Evolutionary conservation across 2,113 vertebrate genomes (phyloP), one percentile per base, ranked within the genome.

Genomic region (Sprattus sprattus): DNA sequence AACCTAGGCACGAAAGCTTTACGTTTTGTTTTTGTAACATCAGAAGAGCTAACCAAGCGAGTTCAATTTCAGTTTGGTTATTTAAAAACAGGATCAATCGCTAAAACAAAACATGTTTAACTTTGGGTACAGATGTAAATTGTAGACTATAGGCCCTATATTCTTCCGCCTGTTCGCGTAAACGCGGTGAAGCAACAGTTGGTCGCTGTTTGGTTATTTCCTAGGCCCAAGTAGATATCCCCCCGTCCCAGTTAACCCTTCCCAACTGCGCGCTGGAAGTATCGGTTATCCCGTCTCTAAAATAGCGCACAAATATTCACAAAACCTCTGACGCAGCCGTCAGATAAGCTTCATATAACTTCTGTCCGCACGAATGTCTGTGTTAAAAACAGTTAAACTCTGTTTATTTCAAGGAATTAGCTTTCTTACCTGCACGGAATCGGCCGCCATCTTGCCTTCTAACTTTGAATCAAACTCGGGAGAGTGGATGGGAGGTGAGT

Each of bases 361-460:
- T 10, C 13, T 11, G 11, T 39, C 4, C 4, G 71, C 20, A 78
- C 28, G 44, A 44, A 32, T 39, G 11, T 32, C 11, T 13, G 28
- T 13, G 11, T 28, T 78, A 16, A 16, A 39, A 78, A 18, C 10
- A 4, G 32, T 39, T 16, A 32, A 78, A 28, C 3, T 13, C 13
- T 78, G 28, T 78, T 78, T 78, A 78, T 44, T 9, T 11, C 46
- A 45, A 85, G 15, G 52, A 49, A 60, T 11, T 88, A 85, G 88
- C 88, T 90, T 88, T 86, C 88, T 89, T 91, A 92, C 92, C 92
- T 92, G 92, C 89, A 90, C 89, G 85, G 91, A 90, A 88, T 92
- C 92, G 86, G 91, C 89, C 89, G 91, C 91, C 92, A 92, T 92
- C 89, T 91, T 92, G 88, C 86, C 88, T 89, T 85, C 84, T 89